Evolutionary conservation across 2,113 vertebrate genomes (phyloP).

Genomic region (Abramis brama): DNA sequence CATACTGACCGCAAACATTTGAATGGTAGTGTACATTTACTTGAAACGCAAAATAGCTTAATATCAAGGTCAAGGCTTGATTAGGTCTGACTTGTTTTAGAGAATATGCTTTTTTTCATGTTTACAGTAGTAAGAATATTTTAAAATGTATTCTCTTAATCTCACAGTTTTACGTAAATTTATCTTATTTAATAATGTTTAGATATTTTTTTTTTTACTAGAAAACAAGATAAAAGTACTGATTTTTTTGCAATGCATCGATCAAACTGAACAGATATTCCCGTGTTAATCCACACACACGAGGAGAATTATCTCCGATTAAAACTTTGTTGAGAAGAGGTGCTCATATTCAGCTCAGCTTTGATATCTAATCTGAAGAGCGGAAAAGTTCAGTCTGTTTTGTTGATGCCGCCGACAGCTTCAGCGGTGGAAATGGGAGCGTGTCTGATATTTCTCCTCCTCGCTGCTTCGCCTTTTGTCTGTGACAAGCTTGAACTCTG

Average conservation of each 20-base stretch:
- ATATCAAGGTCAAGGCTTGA: not conserved
- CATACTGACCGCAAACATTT: not conserved
- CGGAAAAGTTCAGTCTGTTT: constrained; percentile 64
- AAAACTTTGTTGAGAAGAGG: constrained; percentile 59
- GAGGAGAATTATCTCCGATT: constrained; percentile 65
- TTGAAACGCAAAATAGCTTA: not conserved
- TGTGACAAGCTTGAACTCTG: constrained; percentile 69
- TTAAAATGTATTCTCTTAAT: not conserved
- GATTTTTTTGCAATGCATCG: not conserved
- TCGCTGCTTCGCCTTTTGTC: constrained; percentile 60
- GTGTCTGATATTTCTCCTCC: constrained; percentile 69
- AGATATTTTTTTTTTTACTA: not conserved
- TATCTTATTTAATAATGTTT: not conserved
- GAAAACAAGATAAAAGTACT: not conserved
- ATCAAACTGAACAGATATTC: not conserved
- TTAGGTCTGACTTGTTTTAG: not conserved
- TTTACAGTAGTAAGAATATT: not conserved
- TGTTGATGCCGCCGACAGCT: constrained; percentile 70
- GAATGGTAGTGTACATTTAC: not conserved
- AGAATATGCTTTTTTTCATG: not conserved
- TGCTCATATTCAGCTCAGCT: constrained; percentile 50
- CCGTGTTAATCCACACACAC: constrained; percentile 43
- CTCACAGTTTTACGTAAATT: not conserved
- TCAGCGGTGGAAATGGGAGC: constrained; percentile 66
- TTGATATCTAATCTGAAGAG: constrained; percentile 69